Conservation (phyloP, 2,888 invertebrate species). For the Mesochorus sp. region DNA sequence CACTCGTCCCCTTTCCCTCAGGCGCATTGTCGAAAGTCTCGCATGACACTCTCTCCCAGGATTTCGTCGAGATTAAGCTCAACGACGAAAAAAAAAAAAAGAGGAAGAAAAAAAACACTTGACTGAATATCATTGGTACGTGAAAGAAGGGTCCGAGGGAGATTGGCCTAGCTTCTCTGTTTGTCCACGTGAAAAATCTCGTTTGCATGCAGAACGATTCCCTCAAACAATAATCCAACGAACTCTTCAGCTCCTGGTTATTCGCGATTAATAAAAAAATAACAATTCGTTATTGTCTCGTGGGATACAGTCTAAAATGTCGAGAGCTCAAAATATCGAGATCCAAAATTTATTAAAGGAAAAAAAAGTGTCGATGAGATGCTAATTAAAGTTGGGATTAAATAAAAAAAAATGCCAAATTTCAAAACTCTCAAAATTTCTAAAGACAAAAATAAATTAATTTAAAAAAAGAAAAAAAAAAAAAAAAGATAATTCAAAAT, state of each 20-base stretch:
- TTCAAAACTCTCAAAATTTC: no score
- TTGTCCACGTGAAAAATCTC: slow-evolving; percentile 68
- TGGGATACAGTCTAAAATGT: no score
- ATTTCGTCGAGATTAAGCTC: slow-evolving; percentile 58
- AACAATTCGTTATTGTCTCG: slow-evolving; percentile 44
- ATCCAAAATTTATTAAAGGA: no score
- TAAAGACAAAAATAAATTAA: no score
- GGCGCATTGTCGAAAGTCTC: slow-evolving; percentile 31
- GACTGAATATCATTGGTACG: slow-evolving; percentile 49
- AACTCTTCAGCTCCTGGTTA: slow-evolving; percentile 1
- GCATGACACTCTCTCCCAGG: slow-evolving; percentile 42
- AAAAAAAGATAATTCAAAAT: no score
- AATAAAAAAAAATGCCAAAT: no score
- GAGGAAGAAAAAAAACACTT: not conserved
- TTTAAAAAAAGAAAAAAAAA: no score
- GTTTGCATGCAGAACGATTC: slow-evolving; percentile 66
- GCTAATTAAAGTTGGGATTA: no score
- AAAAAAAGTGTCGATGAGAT: no score
- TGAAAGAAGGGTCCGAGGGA: slow-evolving; percentile 15
- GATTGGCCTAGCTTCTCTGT: slow-evolving; percentile 53
- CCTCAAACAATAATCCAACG: slow-evolving; percentile 20
- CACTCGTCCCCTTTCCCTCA: slow-evolving; percentile 18
- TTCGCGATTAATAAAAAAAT: slow-evolving; percentile 61
- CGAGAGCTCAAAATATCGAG: no score
- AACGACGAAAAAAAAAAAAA: slow-evolving; percentile 20